Conservation (phyloP, 2,113 vertebrate genomes). For the Sinocyclocheilus rhinocerous region DNA sequence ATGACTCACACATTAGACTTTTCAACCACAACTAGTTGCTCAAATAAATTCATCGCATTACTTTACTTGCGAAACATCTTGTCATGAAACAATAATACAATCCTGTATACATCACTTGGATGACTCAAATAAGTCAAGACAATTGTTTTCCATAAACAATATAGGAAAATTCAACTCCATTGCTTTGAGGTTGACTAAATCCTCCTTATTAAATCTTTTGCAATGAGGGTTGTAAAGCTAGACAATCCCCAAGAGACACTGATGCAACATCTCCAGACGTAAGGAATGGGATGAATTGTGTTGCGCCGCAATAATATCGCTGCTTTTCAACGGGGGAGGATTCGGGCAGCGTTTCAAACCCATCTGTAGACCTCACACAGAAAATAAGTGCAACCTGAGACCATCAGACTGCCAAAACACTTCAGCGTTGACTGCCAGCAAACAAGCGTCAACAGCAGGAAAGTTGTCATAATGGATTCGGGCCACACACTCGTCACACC, state of each 20-base stretch:
- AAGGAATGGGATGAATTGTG: conserved; percentile 21
- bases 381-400: conserved; percentile 50
- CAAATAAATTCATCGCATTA: not conserved
- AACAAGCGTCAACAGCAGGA: conserved; percentile 45
- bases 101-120: not conserved
- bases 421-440: conserved; percentile 45
- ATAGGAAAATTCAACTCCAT: not conserved
- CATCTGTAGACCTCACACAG: conserved; percentile 54
- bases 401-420: conserved; percentile 46
- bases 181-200: conserved; percentile 14
- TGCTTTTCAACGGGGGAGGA: conserved; percentile 11
- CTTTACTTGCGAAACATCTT: not conserved
- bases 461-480: conserved; percentile 45
- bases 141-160: conserved; percentile 25
- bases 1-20: not conserved
- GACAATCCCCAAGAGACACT: conserved; percentile 30
- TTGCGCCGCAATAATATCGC: conserved; percentile 3
- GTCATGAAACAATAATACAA: conserved; percentile 8
- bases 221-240: conserved; percentile 24
- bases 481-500: not conserved
- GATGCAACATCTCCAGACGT: conserved; percentile 36
- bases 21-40: not conserved
- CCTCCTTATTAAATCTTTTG: conserved; percentile 27
- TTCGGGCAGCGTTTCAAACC: conserved; percentile 40
- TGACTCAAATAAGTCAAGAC: conserved; percentile 5